These are phyloP conservation scores for Cephalopholis sonnerati DNA, from an alignment of 2,113 vertebrate genomes.

Conservation along the genomic window DNA sequence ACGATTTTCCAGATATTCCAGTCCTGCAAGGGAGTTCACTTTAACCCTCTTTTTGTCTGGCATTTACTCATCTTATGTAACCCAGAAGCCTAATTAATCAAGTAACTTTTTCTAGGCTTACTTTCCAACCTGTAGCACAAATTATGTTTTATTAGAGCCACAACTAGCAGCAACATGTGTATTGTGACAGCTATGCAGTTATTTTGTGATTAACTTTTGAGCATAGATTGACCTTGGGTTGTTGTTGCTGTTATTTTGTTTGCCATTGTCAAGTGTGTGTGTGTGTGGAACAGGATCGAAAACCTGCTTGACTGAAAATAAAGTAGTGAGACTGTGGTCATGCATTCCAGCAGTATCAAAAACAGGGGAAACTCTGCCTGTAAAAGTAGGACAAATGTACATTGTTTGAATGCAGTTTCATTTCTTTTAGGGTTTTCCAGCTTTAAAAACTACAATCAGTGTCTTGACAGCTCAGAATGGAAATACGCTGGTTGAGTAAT, in stretches of 20 bases:
- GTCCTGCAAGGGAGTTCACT: slow-evolving; percentile 18
- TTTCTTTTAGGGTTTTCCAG: background rate
- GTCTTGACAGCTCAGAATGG: background rate
- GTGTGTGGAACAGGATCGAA: slow-evolving; percentile 34
- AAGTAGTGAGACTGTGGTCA: background rate
- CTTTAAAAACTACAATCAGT: background rate
- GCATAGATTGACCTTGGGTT: background rate
- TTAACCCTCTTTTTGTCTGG: slow-evolving; percentile 2
- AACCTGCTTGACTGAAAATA: slow-evolving; percentile 58
- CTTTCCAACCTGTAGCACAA: background rate
- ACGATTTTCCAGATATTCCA: slow-evolving; percentile 60
- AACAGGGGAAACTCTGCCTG: background rate
- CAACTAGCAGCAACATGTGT: background rate
- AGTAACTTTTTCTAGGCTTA: background rate
- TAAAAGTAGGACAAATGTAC: background rate
- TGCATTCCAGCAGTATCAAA: background rate
- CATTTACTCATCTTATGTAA: slow-evolving; percentile 18
- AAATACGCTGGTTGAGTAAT: background rate
- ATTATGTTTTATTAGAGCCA: background rate
- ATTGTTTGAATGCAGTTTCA: background rate
- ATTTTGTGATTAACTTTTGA: background rate
- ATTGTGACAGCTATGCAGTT: background rate
- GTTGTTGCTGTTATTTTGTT: slow-evolving; percentile 16
- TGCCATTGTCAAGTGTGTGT: background rate
- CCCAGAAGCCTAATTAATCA: slow-evolving; percentile 11